Percentiles rank a stretch among this genome's conserved stretches.
Conservation (phyloP, 2,113 vertebrate species). For the Tragelaphus strepsiceros region DNA sequence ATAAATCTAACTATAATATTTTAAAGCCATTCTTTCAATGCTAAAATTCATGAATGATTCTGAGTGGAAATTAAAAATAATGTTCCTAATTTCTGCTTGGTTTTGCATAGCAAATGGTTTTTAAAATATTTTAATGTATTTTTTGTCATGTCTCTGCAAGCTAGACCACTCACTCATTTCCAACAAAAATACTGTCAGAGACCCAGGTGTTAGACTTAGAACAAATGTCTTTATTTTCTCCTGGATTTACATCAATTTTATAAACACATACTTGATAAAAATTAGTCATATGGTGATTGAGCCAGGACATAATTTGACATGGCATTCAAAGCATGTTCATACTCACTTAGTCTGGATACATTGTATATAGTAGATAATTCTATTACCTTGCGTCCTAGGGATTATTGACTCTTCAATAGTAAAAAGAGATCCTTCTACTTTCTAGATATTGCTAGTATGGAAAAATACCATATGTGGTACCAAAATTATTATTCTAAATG, state of each 20-base stretch:
- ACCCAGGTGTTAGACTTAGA: not conserved
- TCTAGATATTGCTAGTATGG: not conserved
- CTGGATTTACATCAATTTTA: not conserved
- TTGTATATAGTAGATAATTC: not conserved
- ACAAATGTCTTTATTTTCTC: not conserved
- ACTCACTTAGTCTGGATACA: not conserved
- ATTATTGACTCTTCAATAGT: not conserved
- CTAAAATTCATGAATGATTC: not conserved
- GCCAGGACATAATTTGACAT: not conserved
- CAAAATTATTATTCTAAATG: not conserved
- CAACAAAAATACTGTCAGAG: not conserved
- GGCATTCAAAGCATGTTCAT: not conserved
- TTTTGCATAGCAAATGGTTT: not conserved
- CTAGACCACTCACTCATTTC: not conserved
- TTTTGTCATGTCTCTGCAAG: not conserved
- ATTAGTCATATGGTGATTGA: not conserved
- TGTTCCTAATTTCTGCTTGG: not conserved
- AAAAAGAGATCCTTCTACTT: not conserved
- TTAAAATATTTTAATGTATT: not conserved
- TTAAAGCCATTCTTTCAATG: not conserved
- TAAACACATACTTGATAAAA: not conserved
- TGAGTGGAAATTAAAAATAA: not conserved
- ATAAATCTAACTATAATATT: not conserved
- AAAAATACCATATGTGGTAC: not conserved
- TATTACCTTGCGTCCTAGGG: not conserved